phyloP scores from a whole-genome alignment of 2,113 vertebrate species.

The Lamprotornis superbus region DNA sequence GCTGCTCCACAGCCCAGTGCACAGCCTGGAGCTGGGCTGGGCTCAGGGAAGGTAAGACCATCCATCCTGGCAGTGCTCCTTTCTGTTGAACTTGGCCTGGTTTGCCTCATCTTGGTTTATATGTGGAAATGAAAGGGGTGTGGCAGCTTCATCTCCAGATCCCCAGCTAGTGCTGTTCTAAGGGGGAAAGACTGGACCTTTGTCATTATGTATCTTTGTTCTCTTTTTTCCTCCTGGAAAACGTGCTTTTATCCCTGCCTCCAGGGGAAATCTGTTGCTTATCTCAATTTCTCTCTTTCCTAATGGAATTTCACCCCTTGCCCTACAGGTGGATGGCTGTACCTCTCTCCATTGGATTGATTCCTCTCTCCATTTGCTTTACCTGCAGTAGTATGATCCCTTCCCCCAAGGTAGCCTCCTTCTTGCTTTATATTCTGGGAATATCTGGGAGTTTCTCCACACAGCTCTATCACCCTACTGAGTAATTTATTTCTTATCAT shows the following conservation, averaged over 20 bases:
- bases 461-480: neutral
- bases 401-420: neutral
- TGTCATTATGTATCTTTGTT: neutral
- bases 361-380: neutral
- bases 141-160: constrained; percentile 48
- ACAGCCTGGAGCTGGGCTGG: constrained; percentile 26
- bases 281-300: constrained; percentile 32
- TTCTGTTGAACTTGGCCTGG: constrained; percentile 41
- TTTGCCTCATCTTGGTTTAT: constrained; percentile 50
- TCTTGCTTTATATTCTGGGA: neutral
- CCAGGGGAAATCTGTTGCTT: neutral
- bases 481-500: neutral
- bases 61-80: neutral
- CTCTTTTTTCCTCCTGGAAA: neutral
- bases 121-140: constrained; percentile 53
- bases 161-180: neutral
- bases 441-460: neutral
- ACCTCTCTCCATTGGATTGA: neutral
- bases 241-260: neutral
- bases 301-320: constrained; percentile 32
- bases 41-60: constrained; percentile 61
- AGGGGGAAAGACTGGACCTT: neutral
- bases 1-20: neutral
- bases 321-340: neutral
- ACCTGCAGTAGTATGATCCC: neutral